These are phyloP conservation scores for Lagocephalus sceleratus DNA, from an alignment of 2,797 vertebrate species.

Conservation along the genomic window DNA sequence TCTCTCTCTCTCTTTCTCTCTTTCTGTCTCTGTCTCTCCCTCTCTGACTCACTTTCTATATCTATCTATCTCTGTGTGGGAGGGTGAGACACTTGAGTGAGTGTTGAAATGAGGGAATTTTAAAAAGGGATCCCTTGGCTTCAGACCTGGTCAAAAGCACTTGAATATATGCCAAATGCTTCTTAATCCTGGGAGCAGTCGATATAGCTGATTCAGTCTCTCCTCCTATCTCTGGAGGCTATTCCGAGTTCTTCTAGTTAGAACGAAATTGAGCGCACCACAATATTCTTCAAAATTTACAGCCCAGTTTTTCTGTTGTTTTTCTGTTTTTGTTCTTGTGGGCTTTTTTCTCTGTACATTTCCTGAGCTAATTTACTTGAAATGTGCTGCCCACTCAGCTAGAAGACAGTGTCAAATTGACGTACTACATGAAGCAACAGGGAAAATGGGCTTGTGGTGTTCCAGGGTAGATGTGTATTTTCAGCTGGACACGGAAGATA, in stretches of 20 bases:
- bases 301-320: constrained; percentile 34
- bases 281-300: constrained; percentile 38
- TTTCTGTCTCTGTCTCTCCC: constrained; percentile 18
- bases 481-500: neutral
- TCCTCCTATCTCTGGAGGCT: constrained; percentile 13
- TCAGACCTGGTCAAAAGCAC: constrained; percentile 51
- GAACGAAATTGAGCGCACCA: constrained; percentile 38
- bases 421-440: constrained; percentile 17
- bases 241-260: constrained; percentile 27
- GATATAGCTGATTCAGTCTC: constrained; percentile 36
- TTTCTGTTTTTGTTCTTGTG: constrained; percentile 26
- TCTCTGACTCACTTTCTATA: too few species aligned
- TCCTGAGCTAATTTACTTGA: constrained; percentile 44
- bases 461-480: neutral
- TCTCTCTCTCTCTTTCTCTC: constrained; percentile 28
- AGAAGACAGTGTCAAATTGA: constrained; percentile 31
- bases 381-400: constrained; percentile 31
- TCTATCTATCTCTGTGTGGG: too few species aligned
- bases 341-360: constrained; percentile 5
- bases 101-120: constrained; percentile 62
- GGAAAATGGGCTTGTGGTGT: constrained; percentile 14
- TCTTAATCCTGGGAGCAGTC: constrained; percentile 41
- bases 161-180: constrained; percentile 58
- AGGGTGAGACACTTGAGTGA: constrained; percentile 23
- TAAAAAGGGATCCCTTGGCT: constrained; percentile 57